Evolutionary conservation across 2,797 vertebrate species (phyloP), one percentile per base, ranked within the genome.

Genomic region (Pipistrellus pygmaeus): DNA sequence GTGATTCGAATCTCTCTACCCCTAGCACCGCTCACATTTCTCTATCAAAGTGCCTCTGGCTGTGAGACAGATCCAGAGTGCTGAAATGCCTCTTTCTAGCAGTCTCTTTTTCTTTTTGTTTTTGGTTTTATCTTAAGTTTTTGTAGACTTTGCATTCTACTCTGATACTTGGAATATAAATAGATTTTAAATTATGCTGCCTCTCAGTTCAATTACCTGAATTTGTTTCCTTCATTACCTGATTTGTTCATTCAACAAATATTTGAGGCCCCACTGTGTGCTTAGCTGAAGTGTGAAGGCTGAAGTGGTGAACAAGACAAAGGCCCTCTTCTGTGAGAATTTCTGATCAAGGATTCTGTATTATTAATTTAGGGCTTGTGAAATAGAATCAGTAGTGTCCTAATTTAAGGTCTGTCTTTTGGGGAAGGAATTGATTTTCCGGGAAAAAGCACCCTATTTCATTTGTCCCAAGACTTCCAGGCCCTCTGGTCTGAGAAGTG

Each of bases 11-110:
- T 55, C 69, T 4, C 0, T 27, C 51, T 57, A 18, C 51, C 21
- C 32, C 0, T 6, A 0, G 20, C 4, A 4, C 35, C 44, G 27
- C 6, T 27, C n/a, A n/a, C 12, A 8, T 25, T 53, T 32, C 51
- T 46, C 77, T 2, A 0, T n/a, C 85, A 3, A 3, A 12, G 32
- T 1, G 6, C 48, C 92, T 51, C 17, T 76, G 41, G 20, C 78
- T 12, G 2, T 1, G 17, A 7, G 72, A 51, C 4, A 64, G 62
- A 64, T 30, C 62, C 23, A 9, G 13, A 44, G 55, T 3, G 4
- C n/a, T 2, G 12, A 55, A 12, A 4, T 15, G 55, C 23, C 66
- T 27, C 7, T 6, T 8, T 1, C 1, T 4, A 27, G 30, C 17
- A 3, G 14, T n/a, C 23, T 30, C 73, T 77, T 9, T 3, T 41